These are phyloP conservation scores for Fistularia tabacaria DNA, from an alignment of 2,797 vertebrate species.

Conservation along the genomic window DNA sequence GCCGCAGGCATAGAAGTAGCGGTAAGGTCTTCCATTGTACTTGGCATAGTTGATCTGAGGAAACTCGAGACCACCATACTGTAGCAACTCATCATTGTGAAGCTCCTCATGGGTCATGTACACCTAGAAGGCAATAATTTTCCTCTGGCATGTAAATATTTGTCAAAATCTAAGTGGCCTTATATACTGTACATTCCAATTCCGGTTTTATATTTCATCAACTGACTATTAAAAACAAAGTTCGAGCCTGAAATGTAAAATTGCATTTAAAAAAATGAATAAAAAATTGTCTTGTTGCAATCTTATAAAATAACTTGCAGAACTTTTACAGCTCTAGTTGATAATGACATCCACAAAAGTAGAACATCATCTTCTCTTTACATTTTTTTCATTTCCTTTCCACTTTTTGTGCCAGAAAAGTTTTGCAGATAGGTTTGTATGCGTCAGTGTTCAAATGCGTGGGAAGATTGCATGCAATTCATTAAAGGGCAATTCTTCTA, in stretches of 20 bases:
- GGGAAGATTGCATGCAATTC: conserved; percentile 3
- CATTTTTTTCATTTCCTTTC: too few species aligned
- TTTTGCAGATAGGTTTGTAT: conserved; percentile 2
- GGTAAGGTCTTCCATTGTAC: conserved; percentile 81
- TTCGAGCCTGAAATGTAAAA: too few species aligned
- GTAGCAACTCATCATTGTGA: conserved; percentile 74
- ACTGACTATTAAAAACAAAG: too few species aligned
- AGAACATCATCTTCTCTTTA: background rate
- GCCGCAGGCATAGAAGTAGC: conserved; percentile 88
- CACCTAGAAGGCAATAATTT: conserved; percentile 67
- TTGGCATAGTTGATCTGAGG: conserved; percentile 87
- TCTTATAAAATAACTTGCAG: too few species aligned
- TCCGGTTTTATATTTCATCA: too few species aligned
- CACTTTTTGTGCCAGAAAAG: background rate
- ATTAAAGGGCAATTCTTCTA: conserved; percentile 36
- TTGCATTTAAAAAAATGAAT: too few species aligned
- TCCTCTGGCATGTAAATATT: too few species aligned
- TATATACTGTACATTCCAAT: too few species aligned
- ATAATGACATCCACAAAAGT: background rate
- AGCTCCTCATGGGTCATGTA: conserved; percentile 86
- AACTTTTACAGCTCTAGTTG: too few species aligned
- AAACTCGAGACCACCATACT: conserved; percentile 86
- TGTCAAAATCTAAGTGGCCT: too few species aligned
- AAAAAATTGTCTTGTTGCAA: too few species aligned
- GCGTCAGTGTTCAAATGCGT: conserved; percentile 1